Evolutionary conservation across 35 echinoderm and acorn worm species (phyloP).

Genomic region (Chiridota heheva): DNA sequence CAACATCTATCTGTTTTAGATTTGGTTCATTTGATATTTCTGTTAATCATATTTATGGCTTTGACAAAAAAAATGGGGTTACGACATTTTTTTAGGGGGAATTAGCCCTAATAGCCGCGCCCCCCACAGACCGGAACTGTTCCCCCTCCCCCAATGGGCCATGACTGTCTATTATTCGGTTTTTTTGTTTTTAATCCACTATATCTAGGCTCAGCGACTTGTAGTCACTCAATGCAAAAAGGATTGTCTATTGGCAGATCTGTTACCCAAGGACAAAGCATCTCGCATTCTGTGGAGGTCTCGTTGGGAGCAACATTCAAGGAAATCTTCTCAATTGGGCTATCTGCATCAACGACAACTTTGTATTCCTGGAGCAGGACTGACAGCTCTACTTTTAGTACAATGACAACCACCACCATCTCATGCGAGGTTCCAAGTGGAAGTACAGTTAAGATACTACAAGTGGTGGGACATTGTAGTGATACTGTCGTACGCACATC

Average conservation of each 20-base stretch:
- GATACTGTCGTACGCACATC: background rate
- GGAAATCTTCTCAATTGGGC: background rate
- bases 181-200: background rate
- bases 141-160: too few relatives aligned
- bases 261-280: background rate
- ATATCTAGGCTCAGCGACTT: background rate
- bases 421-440: background rate
- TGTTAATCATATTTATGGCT: too few relatives aligned
- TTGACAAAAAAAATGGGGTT: too few relatives aligned
- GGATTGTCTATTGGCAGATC: background rate
- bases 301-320: background rate
- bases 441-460: background rate
- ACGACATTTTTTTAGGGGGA: too few relatives aligned
- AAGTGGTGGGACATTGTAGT: conserved; percentile 1
- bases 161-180: too few relatives aligned
- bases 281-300: background rate
- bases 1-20: too few relatives aligned
- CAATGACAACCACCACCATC: background rate
- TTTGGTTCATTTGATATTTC: too few relatives aligned
- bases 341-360: background rate
- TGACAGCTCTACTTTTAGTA: background rate
- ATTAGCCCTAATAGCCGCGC: too few relatives aligned
- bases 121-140: too few relatives aligned
- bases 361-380: background rate
- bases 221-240: background rate